Base-by-base conservation (phyloP, 2,797 vertebrate species). In the Perodicticus potto region DNA sequence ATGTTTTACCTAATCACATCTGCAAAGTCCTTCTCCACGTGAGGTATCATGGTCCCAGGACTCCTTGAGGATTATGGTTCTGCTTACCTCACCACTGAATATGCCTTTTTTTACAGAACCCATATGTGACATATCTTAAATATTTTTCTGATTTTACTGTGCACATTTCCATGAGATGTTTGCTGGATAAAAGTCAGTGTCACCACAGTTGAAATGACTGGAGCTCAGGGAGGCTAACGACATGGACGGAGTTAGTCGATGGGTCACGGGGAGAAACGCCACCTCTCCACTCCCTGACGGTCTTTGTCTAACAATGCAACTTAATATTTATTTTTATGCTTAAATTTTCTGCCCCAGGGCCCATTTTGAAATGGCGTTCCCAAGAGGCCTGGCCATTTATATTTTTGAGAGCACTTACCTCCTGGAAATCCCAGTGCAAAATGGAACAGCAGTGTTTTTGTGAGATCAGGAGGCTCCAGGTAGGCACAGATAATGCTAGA, bases 371-470 rank as follows among this genome's bases (percentile, higher is more conserved):
- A 69, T 80, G 37, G 5, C 37, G 3, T 65, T 89, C 70, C 45
- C 10, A 63, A 93, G 73, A 88, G 4, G 27, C 7, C 59, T 3
- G 40, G 20, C 59, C 32, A 40, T 86, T 84, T 63, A 9, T 40
- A 37, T 89, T 96, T 97, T 82, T 67, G 37, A 67, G 61, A 80
- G 25, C 78, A 13, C 25, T 85, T 37, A 23, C 27, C 32, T 82
- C 55, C 59, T 63, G 6, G 17, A 91, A 93, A 76, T 65, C 13
- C 13, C 53, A 78, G 1, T 65, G 40, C n/a, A n/a, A 74, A 78
- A 86, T 20, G 37, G 49, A 96, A 32, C 19, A 10, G 27, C 84
- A 12, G 34, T 76, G 57, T 12, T 80, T 95, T 83, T 63, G 13
- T 22, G 57, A 57, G 12, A 45, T 76, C 7, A 1, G 29, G 22